These are phyloP conservation scores for Telmatherina bonti DNA, from an alignment of 2,797 vertebrate species.

Conservation along the genomic window DNA sequence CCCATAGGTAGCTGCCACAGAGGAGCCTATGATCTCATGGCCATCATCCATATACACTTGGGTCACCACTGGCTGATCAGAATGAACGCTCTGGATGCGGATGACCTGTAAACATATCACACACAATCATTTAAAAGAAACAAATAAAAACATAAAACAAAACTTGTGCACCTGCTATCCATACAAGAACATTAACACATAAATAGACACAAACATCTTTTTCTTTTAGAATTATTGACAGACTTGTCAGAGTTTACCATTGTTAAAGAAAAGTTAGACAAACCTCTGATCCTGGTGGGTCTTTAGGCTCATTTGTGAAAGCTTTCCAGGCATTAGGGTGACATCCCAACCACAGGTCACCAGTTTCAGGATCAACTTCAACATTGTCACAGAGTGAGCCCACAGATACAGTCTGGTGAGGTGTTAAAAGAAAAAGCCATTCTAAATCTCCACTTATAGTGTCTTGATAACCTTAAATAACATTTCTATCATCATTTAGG, in stretches of 20 bases:
- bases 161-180: not conserved
- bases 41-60: conserved; percentile 86
- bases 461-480: no score
- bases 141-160: not conserved
- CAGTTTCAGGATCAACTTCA: conserved; percentile 85
- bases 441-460: not conserved
- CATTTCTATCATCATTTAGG: no score
- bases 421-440: not conserved
- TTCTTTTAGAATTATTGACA: not conserved
- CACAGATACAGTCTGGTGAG: conserved; percentile 80
- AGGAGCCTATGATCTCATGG: conserved; percentile 86
- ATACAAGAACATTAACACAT: not conserved
- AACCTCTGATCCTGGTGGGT: conserved; percentile 90
- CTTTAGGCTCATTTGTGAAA: conserved; percentile 72
- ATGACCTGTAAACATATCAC: conserved; percentile 80
- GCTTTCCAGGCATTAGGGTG: conserved; percentile 86
- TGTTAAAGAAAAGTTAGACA: conserved; percentile 20
- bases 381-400: conserved; percentile 88
- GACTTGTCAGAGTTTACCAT: not conserved
- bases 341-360: conserved; percentile 90
- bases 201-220: not conserved
- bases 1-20: conserved; percentile 83
- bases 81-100: conserved; percentile 87
- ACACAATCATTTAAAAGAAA: not conserved
- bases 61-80: conserved; percentile 83